Evolutionary conservation across 2,888 invertebrate species (phyloP).

Genomic region (Drosophila nigricruria): DNA sequence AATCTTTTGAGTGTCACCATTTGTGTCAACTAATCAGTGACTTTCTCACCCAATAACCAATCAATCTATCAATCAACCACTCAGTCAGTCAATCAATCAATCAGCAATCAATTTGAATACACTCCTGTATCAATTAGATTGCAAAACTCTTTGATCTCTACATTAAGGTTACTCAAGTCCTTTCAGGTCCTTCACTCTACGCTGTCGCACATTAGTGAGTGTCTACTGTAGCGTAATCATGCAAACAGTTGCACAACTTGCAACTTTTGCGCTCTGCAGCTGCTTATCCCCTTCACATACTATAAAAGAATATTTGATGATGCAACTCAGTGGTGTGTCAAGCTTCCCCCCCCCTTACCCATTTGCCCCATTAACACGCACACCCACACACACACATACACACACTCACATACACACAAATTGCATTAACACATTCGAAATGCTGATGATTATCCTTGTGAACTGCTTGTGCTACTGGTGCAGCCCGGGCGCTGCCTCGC

Average conservation of each 20-base stretch:
- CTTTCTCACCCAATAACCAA: background rate
- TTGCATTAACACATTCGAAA: conserved; percentile 70
- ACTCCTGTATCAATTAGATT: background rate
- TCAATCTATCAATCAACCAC: background rate
- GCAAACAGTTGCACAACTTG: conserved; percentile 36
- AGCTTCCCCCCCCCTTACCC: background rate
- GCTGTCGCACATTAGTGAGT: background rate
- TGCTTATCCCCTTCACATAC: conserved; percentile 33
- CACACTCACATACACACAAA: conserved; percentile 14
- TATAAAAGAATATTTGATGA: conserved; percentile 63
- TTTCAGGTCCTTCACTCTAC: background rate
- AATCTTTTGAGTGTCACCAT: no score
- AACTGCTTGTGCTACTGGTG: conserved; percentile 20
- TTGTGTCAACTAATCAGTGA: background rate
- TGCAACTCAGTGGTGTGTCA: conserved; percentile 25
- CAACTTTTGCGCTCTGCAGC: conserved; percentile 28
- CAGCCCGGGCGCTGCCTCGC: conserved; percentile 12
- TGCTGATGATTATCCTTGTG: conserved; percentile 63
- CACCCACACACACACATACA: conserved; percentile 9
- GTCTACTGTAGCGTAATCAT: conserved; percentile 36
- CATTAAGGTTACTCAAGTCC: no score
- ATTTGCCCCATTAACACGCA: conserved; percentile 46
- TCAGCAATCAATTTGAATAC: background rate
- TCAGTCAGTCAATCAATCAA: background rate
- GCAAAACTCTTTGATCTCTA: background rate